These are phyloP conservation scores for Cydia strobilella DNA, from an alignment of 1,140 invertebrate species.

Conservation along the genomic window DNA sequence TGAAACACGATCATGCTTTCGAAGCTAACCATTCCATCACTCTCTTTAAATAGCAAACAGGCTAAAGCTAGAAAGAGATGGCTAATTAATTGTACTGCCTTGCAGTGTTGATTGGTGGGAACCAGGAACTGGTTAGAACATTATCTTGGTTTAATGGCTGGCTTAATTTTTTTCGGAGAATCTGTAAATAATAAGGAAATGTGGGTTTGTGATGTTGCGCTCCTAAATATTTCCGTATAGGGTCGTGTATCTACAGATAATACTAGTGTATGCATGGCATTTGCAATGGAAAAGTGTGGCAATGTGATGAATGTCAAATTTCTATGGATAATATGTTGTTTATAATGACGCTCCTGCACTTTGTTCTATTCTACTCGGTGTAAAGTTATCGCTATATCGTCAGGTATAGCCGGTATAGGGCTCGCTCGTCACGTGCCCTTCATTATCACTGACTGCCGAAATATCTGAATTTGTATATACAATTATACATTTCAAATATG, in stretches of 20 bases:
- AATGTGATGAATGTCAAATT: too few relatives aligned
- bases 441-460: too few relatives aligned
- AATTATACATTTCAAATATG: too few relatives aligned
- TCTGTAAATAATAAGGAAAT: background rate
- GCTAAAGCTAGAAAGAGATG: conserved; percentile 5
- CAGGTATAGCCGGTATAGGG: too few relatives aligned
- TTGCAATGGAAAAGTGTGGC: too few relatives aligned
- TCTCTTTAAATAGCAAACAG: background rate
- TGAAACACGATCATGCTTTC: conserved; percentile 25
- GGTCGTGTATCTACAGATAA: background rate
- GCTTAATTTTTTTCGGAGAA: conserved; percentile 8
- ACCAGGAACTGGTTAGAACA: conserved; percentile 27
- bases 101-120: conserved; percentile 17
- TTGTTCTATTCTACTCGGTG: too few relatives aligned
- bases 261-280: too few relatives aligned
- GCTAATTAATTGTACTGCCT: conserved; percentile 6
- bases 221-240: background rate
- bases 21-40: background rate
- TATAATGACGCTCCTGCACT: too few relatives aligned
- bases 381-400: too few relatives aligned
- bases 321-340: too few relatives aligned
- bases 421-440: too few relatives aligned
- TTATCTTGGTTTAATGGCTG: conserved; percentile 19
- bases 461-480: too few relatives aligned
- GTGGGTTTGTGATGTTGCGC: background rate